Base-by-base conservation (phyloP, 1,140 invertebrate species). In the Lasioglossum baleicum region DNA sequence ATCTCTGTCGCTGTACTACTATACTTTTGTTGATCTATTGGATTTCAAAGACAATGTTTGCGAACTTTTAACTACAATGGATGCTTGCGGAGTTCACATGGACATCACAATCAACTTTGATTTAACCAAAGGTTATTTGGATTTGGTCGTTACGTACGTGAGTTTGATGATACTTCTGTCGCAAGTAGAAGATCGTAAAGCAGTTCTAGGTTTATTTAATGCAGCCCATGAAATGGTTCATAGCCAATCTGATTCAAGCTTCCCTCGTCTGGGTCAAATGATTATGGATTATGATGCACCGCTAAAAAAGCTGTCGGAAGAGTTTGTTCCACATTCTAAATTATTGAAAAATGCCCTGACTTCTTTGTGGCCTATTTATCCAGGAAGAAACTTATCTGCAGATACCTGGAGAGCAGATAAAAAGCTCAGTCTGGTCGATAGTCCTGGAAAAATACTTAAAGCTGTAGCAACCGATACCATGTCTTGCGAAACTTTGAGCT, bases 31-130 rank as follows among this genome's bases (percentile, higher is more conserved):
- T n/a, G 99, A 99, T 94, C 94, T 99, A 58, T 93, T 99, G 17
- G 99, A 99, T 91, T 98, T 99, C 86, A 99, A 99, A 93, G 99
- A 99, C 91, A 98, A 99, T 95, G 98, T 99, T 5, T 98, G 97
- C 87, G 98, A 99, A 91, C 93, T 99, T 60, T 93, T 99, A 6
- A 99, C 98, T 11, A 98, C 97, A n/a, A 99, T 99, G 95, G 98
- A 99, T 95, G 97, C 98, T 15, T 98, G 97, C 90, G 98, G 99
- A 90, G 95, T 99, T 53, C 96, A 97, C 86, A 93, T 99, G 84
- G 98, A 99, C 93, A 98, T 99, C 87, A 97, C 97, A 4, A 93
- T 99, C 26, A 99, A 99, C 93, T 99, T 98, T 94, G 99, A 99
- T 92, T 92, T 99, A 66, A 99, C 98, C 0, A 98, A 98, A 92